Conservation (phyloP, 2,113 vertebrate species). For the Corythornis vintsioides region DNA sequence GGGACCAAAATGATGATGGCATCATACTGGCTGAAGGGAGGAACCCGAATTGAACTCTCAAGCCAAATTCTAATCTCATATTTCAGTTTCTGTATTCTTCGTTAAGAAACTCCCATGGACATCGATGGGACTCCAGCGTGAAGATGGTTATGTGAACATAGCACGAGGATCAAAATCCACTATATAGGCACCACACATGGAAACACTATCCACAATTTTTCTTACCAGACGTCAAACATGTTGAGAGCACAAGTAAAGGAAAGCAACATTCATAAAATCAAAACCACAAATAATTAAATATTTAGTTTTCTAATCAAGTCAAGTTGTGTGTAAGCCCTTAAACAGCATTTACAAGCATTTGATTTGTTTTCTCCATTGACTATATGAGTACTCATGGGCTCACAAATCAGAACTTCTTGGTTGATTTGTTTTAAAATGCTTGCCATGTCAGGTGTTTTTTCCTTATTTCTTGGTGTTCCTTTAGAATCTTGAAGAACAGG, state of each 20-base stretch:
- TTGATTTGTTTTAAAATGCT: constrained; percentile 47
- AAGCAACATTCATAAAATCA: constrained; percentile 63
- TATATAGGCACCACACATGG: constrained; percentile 32
- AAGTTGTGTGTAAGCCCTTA: constrained; percentile 64
- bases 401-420: constrained; percentile 50
- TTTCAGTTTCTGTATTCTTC: constrained; percentile 20
- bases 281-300: constrained; percentile 73
- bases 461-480: constrained; percentile 35
- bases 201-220: constrained; percentile 33
- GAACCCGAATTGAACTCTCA: constrained; percentile 47
- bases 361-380: constrained; percentile 56
- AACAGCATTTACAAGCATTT: constrained; percentile 63
- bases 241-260: constrained; percentile 56
- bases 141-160: not conserved
- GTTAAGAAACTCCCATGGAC: not conserved
- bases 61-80: constrained; percentile 51
- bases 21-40: constrained; percentile 37
- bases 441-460: constrained; percentile 41
- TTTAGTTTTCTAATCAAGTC: constrained; percentile 73
- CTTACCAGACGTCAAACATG: constrained; percentile 47
- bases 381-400: not conserved
- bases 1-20: constrained; percentile 47
- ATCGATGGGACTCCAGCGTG: not conserved
- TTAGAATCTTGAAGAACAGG: constrained; percentile 48
- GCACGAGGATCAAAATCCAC: not conserved